Conservation (phyloP, 2,113 vertebrate species). For the Oreocharis arfaki region DNA sequence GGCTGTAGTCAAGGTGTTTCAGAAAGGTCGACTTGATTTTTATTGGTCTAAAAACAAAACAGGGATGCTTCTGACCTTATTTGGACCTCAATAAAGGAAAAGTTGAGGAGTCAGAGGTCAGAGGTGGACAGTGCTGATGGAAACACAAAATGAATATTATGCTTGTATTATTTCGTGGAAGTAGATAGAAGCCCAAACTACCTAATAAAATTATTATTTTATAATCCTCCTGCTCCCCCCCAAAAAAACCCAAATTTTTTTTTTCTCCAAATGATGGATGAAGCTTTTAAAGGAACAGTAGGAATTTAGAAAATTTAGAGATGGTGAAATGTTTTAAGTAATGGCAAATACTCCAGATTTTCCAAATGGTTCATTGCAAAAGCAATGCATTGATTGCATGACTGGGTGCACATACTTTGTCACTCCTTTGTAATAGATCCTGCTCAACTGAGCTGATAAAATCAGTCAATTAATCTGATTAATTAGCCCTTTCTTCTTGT, state of each 20-base stretch:
- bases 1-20: background rate
- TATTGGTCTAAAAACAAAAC: background rate
- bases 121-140: background rate
- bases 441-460: background rate
- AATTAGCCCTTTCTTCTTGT: background rate
- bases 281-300: background rate
- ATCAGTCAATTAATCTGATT: background rate
- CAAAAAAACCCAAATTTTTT: background rate
- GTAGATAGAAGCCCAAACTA: background rate
- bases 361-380: background rate
- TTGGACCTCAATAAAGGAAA: background rate
- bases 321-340: background rate
- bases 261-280: background rate
- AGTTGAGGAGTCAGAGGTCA: background rate
- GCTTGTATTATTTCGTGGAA: background rate
- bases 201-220: background rate
- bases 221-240: fast-evolving
- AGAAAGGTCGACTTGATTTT: background rate
- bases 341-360: background rate
- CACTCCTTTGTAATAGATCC: background rate
- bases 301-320: background rate
- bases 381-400: background rate
- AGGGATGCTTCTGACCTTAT: background rate
- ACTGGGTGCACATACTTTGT: background rate
- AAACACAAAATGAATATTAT: background rate